Conservation (phyloP, 2,888 invertebrate genomes). For the Dicycla oo region DNA sequence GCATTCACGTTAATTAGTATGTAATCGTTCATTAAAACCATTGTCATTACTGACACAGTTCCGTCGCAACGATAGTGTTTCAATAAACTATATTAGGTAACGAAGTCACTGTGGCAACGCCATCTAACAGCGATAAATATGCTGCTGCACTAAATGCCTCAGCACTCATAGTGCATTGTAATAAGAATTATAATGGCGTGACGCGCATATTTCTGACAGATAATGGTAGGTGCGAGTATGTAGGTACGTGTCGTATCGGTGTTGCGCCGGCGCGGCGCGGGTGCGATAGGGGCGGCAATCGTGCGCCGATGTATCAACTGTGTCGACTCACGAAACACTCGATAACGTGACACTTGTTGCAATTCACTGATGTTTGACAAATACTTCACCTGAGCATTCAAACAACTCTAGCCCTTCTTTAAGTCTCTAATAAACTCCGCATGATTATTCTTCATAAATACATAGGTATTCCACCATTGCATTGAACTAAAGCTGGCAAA, state of each 20-base stretch:
- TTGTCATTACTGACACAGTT: conserved; percentile 71
- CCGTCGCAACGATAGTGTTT: conserved; percentile 74
- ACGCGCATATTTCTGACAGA: not conserved
- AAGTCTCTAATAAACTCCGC: not conserved
- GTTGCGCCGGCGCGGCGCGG: conserved; percentile 11
- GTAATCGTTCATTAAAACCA: conserved; percentile 52
- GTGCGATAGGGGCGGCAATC: conserved; percentile 49
- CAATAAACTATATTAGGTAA: conserved; percentile 78
- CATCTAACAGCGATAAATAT: conserved; percentile 27
- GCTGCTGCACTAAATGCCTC: not conserved
- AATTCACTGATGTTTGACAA: conserved; percentile 7
- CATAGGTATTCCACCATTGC: too few species aligned
- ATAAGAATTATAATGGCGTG: conserved; percentile 36
- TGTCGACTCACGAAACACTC: conserved; percentile 39
- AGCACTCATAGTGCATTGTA: conserved; percentile 25
- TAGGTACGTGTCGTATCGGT: conserved; percentile 57
- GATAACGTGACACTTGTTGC: conserved; percentile 43
- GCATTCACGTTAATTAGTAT: conserved; percentile 33
- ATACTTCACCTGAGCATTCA: not conserved
- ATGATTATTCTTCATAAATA: not conserved
- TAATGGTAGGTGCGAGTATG: not conserved
- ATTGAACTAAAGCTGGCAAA: not conserved
- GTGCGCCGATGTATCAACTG: conserved; percentile 22
- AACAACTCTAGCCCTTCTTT: not conserved
- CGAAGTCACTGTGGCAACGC: conserved; percentile 77